These are phyloP conservation scores for Eumaeus atala DNA, from an alignment of 1,140 invertebrate genomes.

Conservation along the genomic window DNA sequence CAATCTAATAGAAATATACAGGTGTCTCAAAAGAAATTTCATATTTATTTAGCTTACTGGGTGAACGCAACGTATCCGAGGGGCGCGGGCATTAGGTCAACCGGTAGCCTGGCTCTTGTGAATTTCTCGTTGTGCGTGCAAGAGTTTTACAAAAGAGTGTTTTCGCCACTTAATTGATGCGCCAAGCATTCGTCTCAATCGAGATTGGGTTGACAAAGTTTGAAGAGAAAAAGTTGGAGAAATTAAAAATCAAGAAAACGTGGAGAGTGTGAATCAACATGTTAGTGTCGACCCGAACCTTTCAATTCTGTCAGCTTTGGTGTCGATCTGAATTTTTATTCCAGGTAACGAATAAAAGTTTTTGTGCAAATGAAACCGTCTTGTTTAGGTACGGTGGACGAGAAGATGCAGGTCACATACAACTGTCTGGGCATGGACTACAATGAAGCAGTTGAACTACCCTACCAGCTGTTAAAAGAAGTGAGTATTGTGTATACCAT, in stretches of 20 bases:
- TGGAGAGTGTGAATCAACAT: too few species aligned
- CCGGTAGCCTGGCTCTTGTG: background rate
- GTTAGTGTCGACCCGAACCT: too few species aligned
- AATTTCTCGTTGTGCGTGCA: background rate
- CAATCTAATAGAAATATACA: too few species aligned
- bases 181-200: background rate
- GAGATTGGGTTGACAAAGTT: background rate
- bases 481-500: conserved; percentile 34
- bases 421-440: conserved; percentile 74
- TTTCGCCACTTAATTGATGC: background rate
- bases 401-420: conserved; percentile 73
- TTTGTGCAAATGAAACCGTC: too few species aligned
- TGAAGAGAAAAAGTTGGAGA: too few species aligned
- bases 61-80: background rate
- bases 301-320: too few species aligned
- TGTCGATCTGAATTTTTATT: too few species aligned
- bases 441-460: conserved; percentile 69
- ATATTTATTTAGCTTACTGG: background rate
- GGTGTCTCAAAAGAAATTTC: conserved; percentile 8
- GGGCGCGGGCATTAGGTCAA: conserved; percentile 1
- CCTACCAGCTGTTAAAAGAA: conserved; percentile 76
- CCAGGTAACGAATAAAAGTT: too few species aligned
- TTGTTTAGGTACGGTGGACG: conserved; percentile 70
- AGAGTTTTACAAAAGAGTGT: conserved; percentile 7
- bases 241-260: too few species aligned